Evolutionary conservation across 92 coral and sea anemone genomes (phyloP).

Genomic region (Phymanthus crucifer): DNA sequence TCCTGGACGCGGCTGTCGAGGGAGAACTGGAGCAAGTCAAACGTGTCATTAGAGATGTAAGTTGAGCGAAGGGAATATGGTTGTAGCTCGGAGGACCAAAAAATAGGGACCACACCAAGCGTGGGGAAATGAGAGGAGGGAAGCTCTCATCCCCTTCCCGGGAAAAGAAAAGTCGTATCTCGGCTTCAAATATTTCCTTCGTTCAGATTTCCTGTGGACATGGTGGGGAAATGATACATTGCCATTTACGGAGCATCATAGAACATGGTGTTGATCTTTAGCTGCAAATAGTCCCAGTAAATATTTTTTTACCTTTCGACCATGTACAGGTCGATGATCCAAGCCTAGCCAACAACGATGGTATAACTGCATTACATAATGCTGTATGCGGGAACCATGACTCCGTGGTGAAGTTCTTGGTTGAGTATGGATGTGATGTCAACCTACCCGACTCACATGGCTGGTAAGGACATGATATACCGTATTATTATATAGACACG

Average conservation of each 20-base stretch:
- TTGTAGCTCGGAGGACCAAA: neutral
- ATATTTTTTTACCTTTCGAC: neutral
- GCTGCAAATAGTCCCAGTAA: neutral
- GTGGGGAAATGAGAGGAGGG: too few species aligned
- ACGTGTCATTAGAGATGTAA: slow-evolving; percentile 72
- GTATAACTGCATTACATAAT: slow-evolving; percentile 94
- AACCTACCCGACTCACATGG: slow-evolving; percentile 97
- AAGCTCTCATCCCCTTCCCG: too few species aligned
- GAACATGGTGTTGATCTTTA: neutral
- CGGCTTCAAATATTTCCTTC: too few species aligned
- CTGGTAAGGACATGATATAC: slow-evolving; percentile 67
- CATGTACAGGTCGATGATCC: slow-evolving; percentile 85
- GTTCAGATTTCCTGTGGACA: too few species aligned
- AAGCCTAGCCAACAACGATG: slow-evolving; percentile 88
- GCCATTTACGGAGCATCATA: too few species aligned
- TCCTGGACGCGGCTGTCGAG: slow-evolving; percentile 93
- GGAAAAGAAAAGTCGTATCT: too few species aligned
- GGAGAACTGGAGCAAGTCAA: slow-evolving; percentile 95
- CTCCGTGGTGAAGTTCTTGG: slow-evolving; percentile 75
- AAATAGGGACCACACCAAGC: too few species aligned
- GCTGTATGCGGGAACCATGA: slow-evolving; percentile 97
- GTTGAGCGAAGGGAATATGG: neutral
- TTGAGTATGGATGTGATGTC: slow-evolving; percentile 90
- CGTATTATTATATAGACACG: neutral
- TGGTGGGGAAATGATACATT: too few species aligned